phyloP scores from a whole-genome alignment of 2,888 invertebrate species.

The Pharmacophagus antenor region DNA sequence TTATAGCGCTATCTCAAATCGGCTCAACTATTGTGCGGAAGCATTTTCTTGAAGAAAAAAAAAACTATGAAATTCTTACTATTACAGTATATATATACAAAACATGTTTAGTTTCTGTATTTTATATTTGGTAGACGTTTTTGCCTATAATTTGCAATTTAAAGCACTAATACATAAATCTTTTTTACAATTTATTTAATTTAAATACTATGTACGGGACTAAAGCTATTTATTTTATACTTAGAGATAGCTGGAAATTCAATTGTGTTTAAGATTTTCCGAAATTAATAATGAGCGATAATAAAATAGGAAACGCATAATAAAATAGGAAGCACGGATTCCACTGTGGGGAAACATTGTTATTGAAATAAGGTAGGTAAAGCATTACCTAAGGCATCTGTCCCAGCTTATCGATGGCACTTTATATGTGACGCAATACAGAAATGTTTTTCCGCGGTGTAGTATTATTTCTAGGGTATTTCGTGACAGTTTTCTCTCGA shows the following conservation, averaged over 20 bases:
- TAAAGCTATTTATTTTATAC: neutral
- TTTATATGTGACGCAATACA: slow-evolving; percentile 53
- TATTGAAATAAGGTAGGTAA: slow-evolving; percentile 68
- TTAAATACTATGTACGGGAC: no score
- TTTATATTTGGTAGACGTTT: neutral
- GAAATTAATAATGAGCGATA: slow-evolving; percentile 21
- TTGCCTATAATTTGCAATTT: neutral
- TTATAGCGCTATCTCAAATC: slow-evolving; percentile 46
- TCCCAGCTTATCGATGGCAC: slow-evolving; percentile 57
- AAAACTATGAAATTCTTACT: neutral
- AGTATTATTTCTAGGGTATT: slow-evolving; percentile 10
- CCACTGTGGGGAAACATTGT: slow-evolving; percentile 59
- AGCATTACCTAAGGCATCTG: slow-evolving; percentile 47
- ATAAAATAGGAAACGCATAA: slow-evolving; percentile 41
- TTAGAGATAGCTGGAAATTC: neutral
- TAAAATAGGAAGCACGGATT: slow-evolving; percentile 52
- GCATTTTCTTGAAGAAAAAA: slow-evolving; percentile 25
- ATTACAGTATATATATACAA: no score
- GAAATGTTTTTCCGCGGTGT: slow-evolving; percentile 26
- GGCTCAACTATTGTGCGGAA: slow-evolving; percentile 35
- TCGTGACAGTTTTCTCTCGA: neutral
- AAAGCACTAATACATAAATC: no score
- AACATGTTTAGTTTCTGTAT: no score
- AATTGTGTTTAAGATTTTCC: neutral
- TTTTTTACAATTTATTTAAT: neutral